Evolutionary conservation across 2,888 invertebrate species (phyloP).

Genomic region (Girardia tigrina): DNA sequence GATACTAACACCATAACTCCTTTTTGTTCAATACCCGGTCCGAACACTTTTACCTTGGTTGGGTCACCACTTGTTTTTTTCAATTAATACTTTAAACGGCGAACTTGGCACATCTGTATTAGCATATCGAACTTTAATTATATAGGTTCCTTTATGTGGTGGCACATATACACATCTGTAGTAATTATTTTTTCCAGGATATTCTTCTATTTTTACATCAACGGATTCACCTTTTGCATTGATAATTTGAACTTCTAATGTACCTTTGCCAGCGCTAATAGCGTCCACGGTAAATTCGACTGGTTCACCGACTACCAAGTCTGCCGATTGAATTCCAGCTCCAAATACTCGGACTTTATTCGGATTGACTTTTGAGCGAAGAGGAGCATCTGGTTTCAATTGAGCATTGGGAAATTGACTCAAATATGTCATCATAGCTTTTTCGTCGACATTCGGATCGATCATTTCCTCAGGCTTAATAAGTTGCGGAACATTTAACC

Average conservation of each 20-base stretch:
- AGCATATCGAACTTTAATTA: conserved; percentile 61
- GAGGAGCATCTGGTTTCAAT: conserved; percentile 65
- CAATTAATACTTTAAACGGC: conserved; percentile 63
- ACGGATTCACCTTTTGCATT: conserved; percentile 56
- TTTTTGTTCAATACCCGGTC: conserved; percentile 62
- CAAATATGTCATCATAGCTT: conserved; percentile 83
- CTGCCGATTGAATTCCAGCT: conserved; percentile 54
- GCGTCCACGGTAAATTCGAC: conserved; percentile 75
- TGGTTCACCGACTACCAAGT: conserved; percentile 63
- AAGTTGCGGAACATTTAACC: conserved; percentile 66
- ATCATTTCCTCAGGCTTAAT: conserved; percentile 78
- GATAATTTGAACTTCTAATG: conserved; percentile 58
- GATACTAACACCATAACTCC: conserved; percentile 60
- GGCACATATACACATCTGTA: conserved; percentile 69
- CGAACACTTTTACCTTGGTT: conserved; percentile 62
- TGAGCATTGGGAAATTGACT: conserved; percentile 78
- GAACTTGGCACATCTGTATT: conserved; percentile 68
- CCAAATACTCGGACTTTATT: conserved; percentile 64
- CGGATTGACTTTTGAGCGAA: conserved; percentile 63
- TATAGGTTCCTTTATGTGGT: conserved; percentile 63
- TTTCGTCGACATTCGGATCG: conserved; percentile 76
- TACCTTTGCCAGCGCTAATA: conserved; percentile 69
- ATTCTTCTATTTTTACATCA: conserved; percentile 40
- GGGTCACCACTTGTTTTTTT: conserved; percentile 67
- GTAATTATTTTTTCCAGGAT: conserved; percentile 62